Conservation (phyloP, 1,140 invertebrate genomes). For the Periplaneta americana region DNA sequence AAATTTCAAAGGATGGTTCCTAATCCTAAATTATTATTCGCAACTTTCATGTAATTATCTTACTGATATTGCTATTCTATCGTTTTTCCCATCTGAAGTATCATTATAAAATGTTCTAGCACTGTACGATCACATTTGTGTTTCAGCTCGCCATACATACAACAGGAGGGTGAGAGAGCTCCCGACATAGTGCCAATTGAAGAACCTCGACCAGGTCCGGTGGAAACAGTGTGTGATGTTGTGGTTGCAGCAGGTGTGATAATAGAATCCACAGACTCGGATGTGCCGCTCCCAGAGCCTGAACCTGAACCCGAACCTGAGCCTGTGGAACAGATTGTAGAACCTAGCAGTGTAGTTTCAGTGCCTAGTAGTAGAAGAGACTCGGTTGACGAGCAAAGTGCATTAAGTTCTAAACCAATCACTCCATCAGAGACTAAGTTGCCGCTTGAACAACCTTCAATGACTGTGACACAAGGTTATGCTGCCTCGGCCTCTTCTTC, state of each 20-base stretch:
- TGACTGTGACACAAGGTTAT: conserved; percentile 13
- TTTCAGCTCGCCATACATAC: conserved; percentile 30
- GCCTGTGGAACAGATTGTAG: background rate
- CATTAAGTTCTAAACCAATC: background rate
- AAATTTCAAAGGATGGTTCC: no score
- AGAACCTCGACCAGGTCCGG: background rate
- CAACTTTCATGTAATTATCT: no score
- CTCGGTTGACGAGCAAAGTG: background rate
- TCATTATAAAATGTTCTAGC: no score
- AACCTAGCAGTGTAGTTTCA: background rate
- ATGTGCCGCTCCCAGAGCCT: no score
- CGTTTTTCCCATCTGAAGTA: no score
- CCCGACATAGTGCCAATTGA: background rate
- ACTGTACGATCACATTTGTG: no score
- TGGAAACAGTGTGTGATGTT: background rate
- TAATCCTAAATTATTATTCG: no score
- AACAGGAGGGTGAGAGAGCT: conserved; percentile 16
- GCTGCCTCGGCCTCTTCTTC: conserved; percentile 21
- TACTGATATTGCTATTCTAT: no score
- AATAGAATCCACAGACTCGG: background rate
- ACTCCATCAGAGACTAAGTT: background rate
- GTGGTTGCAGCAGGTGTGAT: background rate
- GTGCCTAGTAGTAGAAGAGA: conserved; percentile 3
- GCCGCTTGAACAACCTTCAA: background rate
- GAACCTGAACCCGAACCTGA: no score